phyloP scores from a whole-genome alignment of 2,888 invertebrate species.

The Nomada hirtipes region DNA sequence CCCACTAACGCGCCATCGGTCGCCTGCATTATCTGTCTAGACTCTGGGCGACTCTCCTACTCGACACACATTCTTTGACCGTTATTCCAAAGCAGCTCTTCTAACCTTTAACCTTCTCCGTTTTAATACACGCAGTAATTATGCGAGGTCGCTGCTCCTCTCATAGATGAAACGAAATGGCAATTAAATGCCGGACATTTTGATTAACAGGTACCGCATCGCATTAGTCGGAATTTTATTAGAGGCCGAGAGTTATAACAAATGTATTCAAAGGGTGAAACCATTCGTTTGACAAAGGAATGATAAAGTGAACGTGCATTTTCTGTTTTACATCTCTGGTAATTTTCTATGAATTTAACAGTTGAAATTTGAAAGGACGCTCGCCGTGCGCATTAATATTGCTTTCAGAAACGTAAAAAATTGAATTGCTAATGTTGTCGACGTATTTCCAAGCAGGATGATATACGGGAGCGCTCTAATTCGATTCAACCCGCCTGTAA shows the following conservation, averaged over 20 bases:
- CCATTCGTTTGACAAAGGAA: no score
- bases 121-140: no score
- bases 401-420: constrained; percentile 57
- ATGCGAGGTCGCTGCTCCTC: no score
- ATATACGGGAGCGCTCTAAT: constrained; percentile 64
- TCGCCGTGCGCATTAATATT: constrained; percentile 50
- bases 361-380: constrained; percentile 27
- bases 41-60: constrained; percentile 51
- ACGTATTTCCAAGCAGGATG: constrained; percentile 65
- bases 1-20: constrained; percentile 73
- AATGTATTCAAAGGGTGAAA: neutral
- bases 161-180: no score
- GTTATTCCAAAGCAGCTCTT: constrained; percentile 1
- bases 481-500: constrained; percentile 65
- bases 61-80: constrained; percentile 37
- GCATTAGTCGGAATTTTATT: neutral
- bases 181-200: no score
- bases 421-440: constrained; percentile 68
- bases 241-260: neutral
- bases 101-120: neutral
- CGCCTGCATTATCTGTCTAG: constrained; percentile 69
- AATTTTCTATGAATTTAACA: constrained; percentile 27
- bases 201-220: no score
- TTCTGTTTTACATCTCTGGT: neutral
- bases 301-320: neutral